Conservation (phyloP, 2,888 invertebrate species). For the Tipula unca region DNA sequence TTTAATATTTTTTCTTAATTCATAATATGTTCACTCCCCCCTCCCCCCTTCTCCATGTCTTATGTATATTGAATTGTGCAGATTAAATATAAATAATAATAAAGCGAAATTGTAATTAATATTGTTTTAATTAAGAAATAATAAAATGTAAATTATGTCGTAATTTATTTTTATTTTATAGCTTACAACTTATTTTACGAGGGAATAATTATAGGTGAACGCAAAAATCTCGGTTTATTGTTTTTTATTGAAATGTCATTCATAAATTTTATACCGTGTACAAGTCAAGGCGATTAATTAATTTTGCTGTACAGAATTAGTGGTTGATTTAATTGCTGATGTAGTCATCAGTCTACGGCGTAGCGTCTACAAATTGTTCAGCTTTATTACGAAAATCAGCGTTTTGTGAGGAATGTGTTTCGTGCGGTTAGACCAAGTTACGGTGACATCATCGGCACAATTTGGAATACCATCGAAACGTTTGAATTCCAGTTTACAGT, state of each 20-base stretch:
- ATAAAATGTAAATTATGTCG: background rate
- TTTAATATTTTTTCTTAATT: background rate
- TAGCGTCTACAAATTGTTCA: too few relatives aligned
- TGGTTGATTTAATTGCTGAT: background rate
- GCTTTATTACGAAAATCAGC: too few relatives aligned
- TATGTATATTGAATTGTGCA: background rate
- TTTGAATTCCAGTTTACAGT: too few relatives aligned
- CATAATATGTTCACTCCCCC: background rate
- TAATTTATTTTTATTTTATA: background rate
- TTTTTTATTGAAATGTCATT: background rate
- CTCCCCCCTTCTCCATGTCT: too few relatives aligned
- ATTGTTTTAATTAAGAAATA: conserved; percentile 8
- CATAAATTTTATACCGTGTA: background rate
- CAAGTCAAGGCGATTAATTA: background rate
- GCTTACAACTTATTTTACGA: background rate
- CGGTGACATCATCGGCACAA: too few relatives aligned
- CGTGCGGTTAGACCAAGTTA: too few relatives aligned
- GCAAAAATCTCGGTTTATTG: background rate
- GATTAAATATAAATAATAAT: background rate
- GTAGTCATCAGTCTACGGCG: too few relatives aligned
- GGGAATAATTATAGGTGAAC: background rate
- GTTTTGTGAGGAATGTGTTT: too few relatives aligned
- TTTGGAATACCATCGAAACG: too few relatives aligned
- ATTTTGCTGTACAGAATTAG: background rate
- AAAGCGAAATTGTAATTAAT: background rate